phyloP scores from a whole-genome alignment of 2,888 invertebrate species.

The Metellina segmentata region DNA sequence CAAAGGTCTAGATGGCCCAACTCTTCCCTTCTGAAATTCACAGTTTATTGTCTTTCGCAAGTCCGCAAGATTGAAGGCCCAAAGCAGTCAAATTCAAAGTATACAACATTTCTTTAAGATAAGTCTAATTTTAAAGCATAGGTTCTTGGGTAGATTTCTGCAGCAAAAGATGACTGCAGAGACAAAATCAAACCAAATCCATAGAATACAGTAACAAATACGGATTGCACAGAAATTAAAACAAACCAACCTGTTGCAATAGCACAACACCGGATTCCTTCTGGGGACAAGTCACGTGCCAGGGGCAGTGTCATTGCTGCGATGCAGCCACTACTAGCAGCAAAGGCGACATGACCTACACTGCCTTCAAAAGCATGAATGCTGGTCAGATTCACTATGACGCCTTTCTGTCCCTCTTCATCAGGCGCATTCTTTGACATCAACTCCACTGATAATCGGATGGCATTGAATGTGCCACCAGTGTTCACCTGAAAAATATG shows the following conservation, averaged over 20 bases:
- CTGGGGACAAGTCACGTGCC: slow-evolving; percentile 91
- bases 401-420: slow-evolving; percentile 92
- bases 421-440: slow-evolving; percentile 86
- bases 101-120: too few relatives aligned
- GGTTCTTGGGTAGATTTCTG: too few relatives aligned
- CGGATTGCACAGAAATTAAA: too few relatives aligned
- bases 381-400: slow-evolving; percentile 96
- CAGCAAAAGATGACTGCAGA: too few relatives aligned
- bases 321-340: slow-evolving; percentile 95
- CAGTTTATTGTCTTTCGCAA: too few relatives aligned
- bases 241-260: slow-evolving; percentile 87
- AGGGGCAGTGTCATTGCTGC: slow-evolving; percentile 97
- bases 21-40: too few relatives aligned
- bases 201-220: too few relatives aligned
- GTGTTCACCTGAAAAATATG: slow-evolving; percentile 89
- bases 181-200: too few relatives aligned
- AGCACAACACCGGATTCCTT: slow-evolving; percentile 89
- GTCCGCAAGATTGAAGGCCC: too few relatives aligned
- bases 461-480: slow-evolving; percentile 95
- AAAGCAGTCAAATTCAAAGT: too few relatives aligned
- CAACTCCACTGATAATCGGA: slow-evolving; percentile 89
- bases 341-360: slow-evolving; percentile 95
- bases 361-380: slow-evolving; percentile 98
- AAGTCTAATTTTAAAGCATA: too few relatives aligned
- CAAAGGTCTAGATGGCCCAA: too few relatives aligned